Evolutionary conservation across 2,888 invertebrate genomes (phyloP), one percentile per base, ranked within the genome.

Genomic region (Parnassius orleans): DNA sequence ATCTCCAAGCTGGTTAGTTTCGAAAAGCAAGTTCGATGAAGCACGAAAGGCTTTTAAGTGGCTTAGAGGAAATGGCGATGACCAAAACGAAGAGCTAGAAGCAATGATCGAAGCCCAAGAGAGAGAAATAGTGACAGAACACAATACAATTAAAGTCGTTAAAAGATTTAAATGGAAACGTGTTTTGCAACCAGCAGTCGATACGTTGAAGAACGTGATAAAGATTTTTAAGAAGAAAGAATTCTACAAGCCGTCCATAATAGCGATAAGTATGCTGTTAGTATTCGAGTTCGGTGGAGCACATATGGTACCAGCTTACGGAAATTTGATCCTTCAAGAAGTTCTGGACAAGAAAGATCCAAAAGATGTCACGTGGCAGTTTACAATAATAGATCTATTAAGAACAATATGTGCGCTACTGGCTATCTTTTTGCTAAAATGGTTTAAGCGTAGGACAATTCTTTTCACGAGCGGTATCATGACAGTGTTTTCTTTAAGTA

Each of bases 1-100:
- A 81, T 93, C 95, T 0, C 94, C 95, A 0, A 89, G 92, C 63
- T 95, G 95, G 95, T 77, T 95, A 59, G 89, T 94, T 0, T 92
- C 93, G 0, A 94, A 93, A 73, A 92, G 92, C 2, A 91, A 91
- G 53, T 83, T 87, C 3, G 88, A 87, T 1, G 92, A 94, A 65
- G 95, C 95, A 0, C 89, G 91, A 66, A 86, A 91, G 57, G 92
- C 94, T 0, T 93, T 94, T 50, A 87, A 85, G 67, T 94, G 93
- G 91, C 90, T 94, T 24, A 86, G 95, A 69, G 94, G 94, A 1
- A 81, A 86, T 60, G 89, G 88, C 0, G 70, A 75, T 0, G 86
- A 81, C 53, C 90, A 93, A 56, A 76, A 75, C 43, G 92, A 92
- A 42, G 91, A 91, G 68, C 69, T 91, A 42, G 83, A 86, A 65